Base-by-base conservation (phyloP, 2,113 vertebrate species). In the Oryzias melastigma region DNA sequence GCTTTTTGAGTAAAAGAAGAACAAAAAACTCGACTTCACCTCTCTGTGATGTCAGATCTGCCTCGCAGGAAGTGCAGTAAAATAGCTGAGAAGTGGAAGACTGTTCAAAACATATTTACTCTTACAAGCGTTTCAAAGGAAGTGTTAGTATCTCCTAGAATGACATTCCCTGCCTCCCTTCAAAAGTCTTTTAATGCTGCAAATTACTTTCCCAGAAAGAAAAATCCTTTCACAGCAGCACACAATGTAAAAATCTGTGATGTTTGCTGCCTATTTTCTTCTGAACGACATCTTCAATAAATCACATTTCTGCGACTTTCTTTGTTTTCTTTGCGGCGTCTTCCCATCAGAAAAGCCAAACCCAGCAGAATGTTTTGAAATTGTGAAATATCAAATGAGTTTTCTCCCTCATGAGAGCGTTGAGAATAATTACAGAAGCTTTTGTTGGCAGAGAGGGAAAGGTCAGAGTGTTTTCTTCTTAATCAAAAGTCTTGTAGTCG, bases 31-130 rank as follows among this genome's bases (percentile, higher is more conserved):
- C 3, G 35, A 12, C 35, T 35, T 35, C 35, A 13, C 29, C 29
- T 10, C 10, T 35, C 35, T 35, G 35, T 35, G 10, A 35, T 35
- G 65, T 80, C 49, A 49, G 62, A 65, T 80, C 24, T 35, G 40
- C 56, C 8, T 62, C 16, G 13, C 43, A 43, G 68, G 35, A 46
- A 53, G 52, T 27, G 51, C 16, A 52, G 46, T 70, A 5, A 71
- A 71, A 77, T 66, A 52, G 19, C 45, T 18, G 41, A 54, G 24
- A 47, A 20, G 27, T 3, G 35, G 22, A 17, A 8, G 5, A 4
- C 19, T 4, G 27, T 27, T 4, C 8, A 53, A 45, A 42, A 15
- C 20, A 10, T 40, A 35, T 7, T 17, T 59, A 15, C 25, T 52
- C 44, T 57, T 25, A 7, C 10, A 14, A 52, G 24, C 49, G 41